Evolutionary conservation across 2,113 vertebrate genomes (phyloP).

Genomic region (Trematomus loennbergii): DNA sequence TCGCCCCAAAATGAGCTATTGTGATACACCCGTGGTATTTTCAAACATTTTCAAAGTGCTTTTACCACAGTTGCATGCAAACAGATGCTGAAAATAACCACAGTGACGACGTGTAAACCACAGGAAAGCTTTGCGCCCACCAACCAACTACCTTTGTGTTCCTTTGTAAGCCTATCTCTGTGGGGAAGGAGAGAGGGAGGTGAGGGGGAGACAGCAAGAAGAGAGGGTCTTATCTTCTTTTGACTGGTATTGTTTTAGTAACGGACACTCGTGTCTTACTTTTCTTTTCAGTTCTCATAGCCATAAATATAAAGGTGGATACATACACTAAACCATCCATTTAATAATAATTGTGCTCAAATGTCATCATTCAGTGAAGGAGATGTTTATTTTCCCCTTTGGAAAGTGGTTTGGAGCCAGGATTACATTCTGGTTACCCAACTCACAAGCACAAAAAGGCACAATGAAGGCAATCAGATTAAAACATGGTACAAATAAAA

Average conservation of each 20-base stretch:
- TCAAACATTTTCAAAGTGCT: background rate
- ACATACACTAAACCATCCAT: background rate
- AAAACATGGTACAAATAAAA: background rate
- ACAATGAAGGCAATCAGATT: background rate
- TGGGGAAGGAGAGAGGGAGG: background rate
- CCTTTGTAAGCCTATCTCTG: background rate
- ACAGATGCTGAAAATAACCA: constrained; percentile 39
- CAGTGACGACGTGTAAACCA: constrained; percentile 4
- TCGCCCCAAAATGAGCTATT: background rate
- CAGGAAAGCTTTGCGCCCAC: constrained; percentile 14
- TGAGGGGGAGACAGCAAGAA: background rate
- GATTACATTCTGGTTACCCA: background rate
- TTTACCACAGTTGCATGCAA: background rate
- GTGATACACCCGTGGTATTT: background rate
- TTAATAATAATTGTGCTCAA: constrained; percentile 3
- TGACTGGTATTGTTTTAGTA: background rate
- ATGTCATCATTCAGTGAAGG: background rate
- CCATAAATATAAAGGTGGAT: background rate
- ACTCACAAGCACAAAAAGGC: background rate
- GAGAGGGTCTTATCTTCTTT: background rate
- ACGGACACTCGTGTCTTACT: background rate
- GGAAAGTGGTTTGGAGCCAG: background rate
- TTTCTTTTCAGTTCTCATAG: background rate
- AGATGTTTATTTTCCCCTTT: background rate
- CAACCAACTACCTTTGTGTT: constrained; percentile 25